These are phyloP conservation scores for Nemopilema nomurai DNA, from an alignment of 30 jellyfish, hydroid and myxozoan species.

Conservation along the genomic window DNA sequence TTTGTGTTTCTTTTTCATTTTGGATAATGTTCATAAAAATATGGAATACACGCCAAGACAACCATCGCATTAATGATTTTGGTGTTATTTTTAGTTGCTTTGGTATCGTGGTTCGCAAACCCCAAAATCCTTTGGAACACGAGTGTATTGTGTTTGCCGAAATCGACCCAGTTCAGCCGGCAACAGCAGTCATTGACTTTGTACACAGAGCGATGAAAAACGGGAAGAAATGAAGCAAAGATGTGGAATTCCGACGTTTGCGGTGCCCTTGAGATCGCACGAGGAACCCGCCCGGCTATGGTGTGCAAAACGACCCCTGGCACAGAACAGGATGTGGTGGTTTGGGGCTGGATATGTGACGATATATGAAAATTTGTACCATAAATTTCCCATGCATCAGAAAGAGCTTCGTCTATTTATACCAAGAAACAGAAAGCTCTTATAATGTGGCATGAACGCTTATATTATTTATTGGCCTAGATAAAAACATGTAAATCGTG, in stretches of 20 bases:
- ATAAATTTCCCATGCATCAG: neutral
- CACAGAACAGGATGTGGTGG: neutral
- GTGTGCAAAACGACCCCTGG: neutral
- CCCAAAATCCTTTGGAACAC: constrained; percentile 75
- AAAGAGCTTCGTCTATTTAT: neutral
- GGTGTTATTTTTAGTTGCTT: constrained; percentile 63
- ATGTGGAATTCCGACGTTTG: neutral
- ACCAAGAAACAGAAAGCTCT: neutral
- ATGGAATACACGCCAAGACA: neutral
- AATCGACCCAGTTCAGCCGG: constrained; percentile 88
- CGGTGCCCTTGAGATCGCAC: neutral
- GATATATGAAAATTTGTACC: neutral
- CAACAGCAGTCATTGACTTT: constrained; percentile 88
- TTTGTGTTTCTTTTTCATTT: too few species aligned
- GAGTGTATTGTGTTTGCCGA: constrained; percentile 87
- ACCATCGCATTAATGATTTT: too few species aligned
- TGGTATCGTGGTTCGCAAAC: constrained; percentile 85
- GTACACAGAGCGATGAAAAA: constrained; percentile 88
- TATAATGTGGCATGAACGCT: neutral
- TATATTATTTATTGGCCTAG: neutral
- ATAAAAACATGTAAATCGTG: neutral
- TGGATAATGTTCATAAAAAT: neutral
- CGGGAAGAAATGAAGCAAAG: constrained; percentile 37
- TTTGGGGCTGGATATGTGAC: neutral
- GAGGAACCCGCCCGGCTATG: neutral